phyloP scores from a whole-genome alignment of 2,888 invertebrate genomes.

The Parnassius apollo region DNA sequence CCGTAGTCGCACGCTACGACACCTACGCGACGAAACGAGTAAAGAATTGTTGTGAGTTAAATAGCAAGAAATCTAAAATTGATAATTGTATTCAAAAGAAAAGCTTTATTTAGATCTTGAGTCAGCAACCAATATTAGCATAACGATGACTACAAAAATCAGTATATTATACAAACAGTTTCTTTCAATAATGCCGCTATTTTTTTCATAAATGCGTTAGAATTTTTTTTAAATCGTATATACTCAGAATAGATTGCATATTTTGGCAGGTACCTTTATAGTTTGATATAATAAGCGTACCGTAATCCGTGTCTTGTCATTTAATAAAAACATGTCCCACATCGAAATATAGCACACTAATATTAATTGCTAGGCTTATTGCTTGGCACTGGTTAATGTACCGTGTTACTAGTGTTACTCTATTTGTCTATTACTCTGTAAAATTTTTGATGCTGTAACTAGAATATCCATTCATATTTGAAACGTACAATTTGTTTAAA shows the following conservation, averaged over 20 bases:
- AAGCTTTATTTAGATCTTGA: too few relatives aligned
- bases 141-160: too few relatives aligned
- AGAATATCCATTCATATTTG: conserved; percentile 11
- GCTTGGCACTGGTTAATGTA: conserved; percentile 20
- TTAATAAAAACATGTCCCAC: conserved; percentile 22
- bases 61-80: too few relatives aligned
- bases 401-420: conserved; percentile 18
- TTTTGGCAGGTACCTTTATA: conserved; percentile 22
- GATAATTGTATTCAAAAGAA: too few relatives aligned
- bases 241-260: conserved; percentile 12
- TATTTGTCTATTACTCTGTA: conserved; percentile 5
- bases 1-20: too few relatives aligned
- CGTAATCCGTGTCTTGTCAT: conserved; percentile 19
- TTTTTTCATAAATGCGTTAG: too few relatives aligned
- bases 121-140: too few relatives aligned
- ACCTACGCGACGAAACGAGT: too few relatives aligned
- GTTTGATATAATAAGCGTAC: conserved; percentile 18
- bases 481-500: background rate
- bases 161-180: too few relatives aligned
- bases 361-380: conserved; percentile 23
- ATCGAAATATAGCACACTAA: conserved; percentile 8
- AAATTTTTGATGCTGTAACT: background rate
- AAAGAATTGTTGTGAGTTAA: too few relatives aligned
- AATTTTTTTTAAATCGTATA: background rate
- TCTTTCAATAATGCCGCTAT: too few relatives aligned